Percentiles rank a stretch among this genome's conserved stretches.
phyloP scores from a whole-genome alignment of 92 coral and sea anemone genomes.

The Actinostola sp. region DNA sequence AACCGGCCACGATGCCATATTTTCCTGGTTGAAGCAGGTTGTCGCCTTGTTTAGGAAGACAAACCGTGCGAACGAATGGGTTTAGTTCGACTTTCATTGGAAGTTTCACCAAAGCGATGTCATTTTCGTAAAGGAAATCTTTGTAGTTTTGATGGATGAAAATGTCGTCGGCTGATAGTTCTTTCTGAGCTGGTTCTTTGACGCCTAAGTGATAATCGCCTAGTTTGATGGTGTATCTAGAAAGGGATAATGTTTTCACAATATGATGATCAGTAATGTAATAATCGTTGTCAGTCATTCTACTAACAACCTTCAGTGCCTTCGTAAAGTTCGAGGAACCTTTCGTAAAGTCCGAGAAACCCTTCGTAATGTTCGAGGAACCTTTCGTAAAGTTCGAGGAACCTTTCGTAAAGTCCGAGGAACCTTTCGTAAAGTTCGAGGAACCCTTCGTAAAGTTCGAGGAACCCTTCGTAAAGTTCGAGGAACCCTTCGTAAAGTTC shows the following conservation, averaged over 20 bases:
- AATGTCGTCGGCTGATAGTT: constrained; percentile 17
- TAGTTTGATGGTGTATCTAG: constrained; percentile 35
- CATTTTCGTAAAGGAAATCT: constrained; percentile 33
- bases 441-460: too few relatives aligned
- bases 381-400: too few relatives aligned
- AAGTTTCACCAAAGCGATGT: constrained; percentile 71
- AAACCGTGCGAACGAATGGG: constrained; percentile 60
- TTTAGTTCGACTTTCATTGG: constrained; percentile 30
- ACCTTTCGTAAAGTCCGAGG: too few relatives aligned
- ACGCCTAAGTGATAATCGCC: constrained; percentile 47
- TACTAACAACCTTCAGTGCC: neutral
- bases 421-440: too few relatives aligned
- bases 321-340: too few relatives aligned
- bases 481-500: too few relatives aligned
- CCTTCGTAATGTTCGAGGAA: too few relatives aligned
- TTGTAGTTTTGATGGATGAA: constrained; percentile 52
- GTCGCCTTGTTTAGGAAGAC: constrained; percentile 57
- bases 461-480: too few relatives aligned
- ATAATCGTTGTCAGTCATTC: neutral
- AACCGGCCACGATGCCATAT: constrained; percentile 62
- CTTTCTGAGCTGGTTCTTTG: constrained; percentile 32
- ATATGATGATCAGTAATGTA: neutral
- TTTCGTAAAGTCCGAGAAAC: too few relatives aligned
- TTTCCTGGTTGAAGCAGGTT: constrained; percentile 31
- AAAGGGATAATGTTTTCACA: neutral